Evolutionary conservation across 2,113 vertebrate genomes (phyloP).

Genomic region (Kryptolebias marmoratus): DNA sequence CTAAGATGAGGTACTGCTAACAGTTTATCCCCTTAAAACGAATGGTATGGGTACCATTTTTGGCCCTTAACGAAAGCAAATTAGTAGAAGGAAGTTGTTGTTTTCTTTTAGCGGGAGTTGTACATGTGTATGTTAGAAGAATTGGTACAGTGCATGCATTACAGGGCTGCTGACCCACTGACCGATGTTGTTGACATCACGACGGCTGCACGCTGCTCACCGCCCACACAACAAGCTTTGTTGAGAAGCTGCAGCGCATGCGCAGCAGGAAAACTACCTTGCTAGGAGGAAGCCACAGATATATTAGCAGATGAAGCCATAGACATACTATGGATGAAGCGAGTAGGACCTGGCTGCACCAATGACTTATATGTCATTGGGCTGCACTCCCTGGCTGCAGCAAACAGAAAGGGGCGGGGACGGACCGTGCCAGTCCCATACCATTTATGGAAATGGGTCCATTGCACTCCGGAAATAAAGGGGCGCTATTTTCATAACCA

Average conservation of each 20-base stretch:
- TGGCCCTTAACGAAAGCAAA: not conserved
- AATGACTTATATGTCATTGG: no score
- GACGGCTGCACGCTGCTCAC: not conserved
- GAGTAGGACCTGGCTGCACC: no score
- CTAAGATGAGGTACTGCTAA: conserved; percentile 1
- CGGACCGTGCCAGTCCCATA: no score
- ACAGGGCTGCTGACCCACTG: conserved; percentile 53
- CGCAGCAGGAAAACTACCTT: not conserved
- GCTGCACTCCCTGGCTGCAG: no score
- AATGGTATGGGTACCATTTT: not conserved
- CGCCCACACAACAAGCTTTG: conserved; percentile 12
- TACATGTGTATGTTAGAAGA: not conserved
- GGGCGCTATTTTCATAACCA: no score
- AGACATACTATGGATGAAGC: no score
- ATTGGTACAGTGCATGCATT: not conserved
- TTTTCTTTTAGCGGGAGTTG: not conserved
- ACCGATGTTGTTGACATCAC: conserved; percentile 65
- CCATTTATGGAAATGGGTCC: no score
- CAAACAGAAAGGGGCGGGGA: no score
- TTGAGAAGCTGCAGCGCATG: not conserved
- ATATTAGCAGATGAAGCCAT: no score
- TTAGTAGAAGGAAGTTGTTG: not conserved
- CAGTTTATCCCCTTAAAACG: not conserved
- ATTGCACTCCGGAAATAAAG: no score
- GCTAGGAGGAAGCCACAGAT: no score